These are phyloP conservation scores for Strigamia maritima DNA, from an alignment of 2,888 invertebrate species.

Conservation along the genomic window DNA sequence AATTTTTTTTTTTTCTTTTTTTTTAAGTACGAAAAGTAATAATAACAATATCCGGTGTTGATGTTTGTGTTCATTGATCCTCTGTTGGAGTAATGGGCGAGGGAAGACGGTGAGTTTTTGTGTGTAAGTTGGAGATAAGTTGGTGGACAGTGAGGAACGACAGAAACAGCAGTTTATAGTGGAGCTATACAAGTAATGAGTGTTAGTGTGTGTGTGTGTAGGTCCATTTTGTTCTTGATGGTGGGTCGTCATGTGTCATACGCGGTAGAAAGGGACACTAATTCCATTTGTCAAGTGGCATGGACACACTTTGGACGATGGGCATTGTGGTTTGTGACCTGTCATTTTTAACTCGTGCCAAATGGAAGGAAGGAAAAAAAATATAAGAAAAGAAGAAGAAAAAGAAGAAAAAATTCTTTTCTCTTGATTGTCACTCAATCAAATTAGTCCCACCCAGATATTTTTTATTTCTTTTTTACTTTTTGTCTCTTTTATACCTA, in stretches of 20 bases:
- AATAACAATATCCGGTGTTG: too few relatives aligned
- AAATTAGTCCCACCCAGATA: slow-evolving; percentile 31
- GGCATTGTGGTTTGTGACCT: slow-evolving; percentile 31
- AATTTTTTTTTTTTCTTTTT: background rate
- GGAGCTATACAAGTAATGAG: background rate
- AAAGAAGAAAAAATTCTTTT: background rate
- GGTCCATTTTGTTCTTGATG: slow-evolving; percentile 22
- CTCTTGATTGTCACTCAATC: slow-evolving; percentile 38
- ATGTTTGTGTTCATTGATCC: slow-evolving; percentile 18
- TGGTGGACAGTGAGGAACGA: background rate
- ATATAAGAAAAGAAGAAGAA: background rate
- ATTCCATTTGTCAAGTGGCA: slow-evolving; percentile 37
- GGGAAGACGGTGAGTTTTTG: slow-evolving; percentile 6
- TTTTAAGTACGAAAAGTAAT: background rate
- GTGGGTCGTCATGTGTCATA: slow-evolving; percentile 29
- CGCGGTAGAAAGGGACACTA: slow-evolving; percentile 33
- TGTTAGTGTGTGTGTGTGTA: background rate
- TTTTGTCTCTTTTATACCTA: slow-evolving; percentile 12
- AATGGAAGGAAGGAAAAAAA: background rate
- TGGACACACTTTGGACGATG: slow-evolving; percentile 25
- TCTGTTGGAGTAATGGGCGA: background rate
- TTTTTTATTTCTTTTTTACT: background rate
- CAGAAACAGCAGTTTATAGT: slow-evolving; percentile 31
- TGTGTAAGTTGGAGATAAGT: slow-evolving; percentile 29
- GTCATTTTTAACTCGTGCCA: slow-evolving; percentile 38